Evolutionary conservation across 2,888 invertebrate genomes (phyloP), one percentile per base, ranked within the genome.

Genomic region (Agrilus cyanescens): DNA sequence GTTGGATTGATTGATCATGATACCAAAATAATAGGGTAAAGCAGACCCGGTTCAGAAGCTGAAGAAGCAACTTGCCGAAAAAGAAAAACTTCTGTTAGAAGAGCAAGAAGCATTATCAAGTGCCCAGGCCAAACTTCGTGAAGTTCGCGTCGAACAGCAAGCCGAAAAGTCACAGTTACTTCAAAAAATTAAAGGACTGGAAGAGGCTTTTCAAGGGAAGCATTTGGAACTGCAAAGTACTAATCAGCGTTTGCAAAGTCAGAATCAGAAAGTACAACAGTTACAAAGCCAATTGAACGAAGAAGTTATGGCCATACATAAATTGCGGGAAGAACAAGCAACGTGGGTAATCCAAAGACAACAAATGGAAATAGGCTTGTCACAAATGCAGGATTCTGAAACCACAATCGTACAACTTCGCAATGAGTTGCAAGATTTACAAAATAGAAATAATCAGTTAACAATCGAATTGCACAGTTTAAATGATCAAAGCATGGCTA

Each of bases 61-160:
- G 53, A 88, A 86, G 65, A 90, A 87, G 54, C 90, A 93, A 63
- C 68, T 94, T 20, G 84, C 85, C 15, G 91, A 93, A 52, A 88
- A 86, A 57, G 90, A 89, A 53, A 84, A 84, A 53, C 75, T 79
- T 1, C 64, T 88, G 4, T 65, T 73, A 3, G 85, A 85, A 49
- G 84, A 86, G 58, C 76, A 82, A 50, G 82, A 85, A 55, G 80
- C 84, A 0, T 78, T 83, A 2, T 73, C 77, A 53, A 82, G 83
- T 4, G 75, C 84, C 10, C 86, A 85, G 55, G 79, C 76, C 30
- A 88, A 86, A 63, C 60, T 90, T 36, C 82, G 83, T 53, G 89
- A 90, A 55, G 62, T 91, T 12, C 78, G 87, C 57, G 65, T 72
- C 29, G 82, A 80, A 50, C 66, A 85, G 56, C 78, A 77, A 54